Percentiles rank a stretch among this genome's conserved stretches.
These are phyloP conservation scores for Rhadinocentrus ornatus DNA, from an alignment of 2,797 vertebrate genomes.

Conservation along the genomic window DNA sequence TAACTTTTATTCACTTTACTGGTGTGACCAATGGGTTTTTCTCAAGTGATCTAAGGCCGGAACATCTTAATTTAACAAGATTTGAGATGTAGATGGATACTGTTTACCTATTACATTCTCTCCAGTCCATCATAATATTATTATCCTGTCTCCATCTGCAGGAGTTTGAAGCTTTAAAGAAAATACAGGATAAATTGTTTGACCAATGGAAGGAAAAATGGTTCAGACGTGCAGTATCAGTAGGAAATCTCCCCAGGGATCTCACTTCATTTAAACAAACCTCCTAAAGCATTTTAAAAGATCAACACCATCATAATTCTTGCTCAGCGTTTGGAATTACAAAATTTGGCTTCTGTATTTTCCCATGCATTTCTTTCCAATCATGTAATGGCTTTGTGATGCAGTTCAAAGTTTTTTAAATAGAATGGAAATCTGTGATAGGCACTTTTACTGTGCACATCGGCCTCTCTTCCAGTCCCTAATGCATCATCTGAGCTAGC, in stretches of 20 bases:
- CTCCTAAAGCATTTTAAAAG: constrained; percentile 53
- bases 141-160: constrained; percentile 33
- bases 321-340: constrained; percentile 39
- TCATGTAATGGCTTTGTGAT: constrained; percentile 60
- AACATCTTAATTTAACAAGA: constrained; percentile 28
- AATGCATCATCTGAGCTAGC: constrained; percentile 55
- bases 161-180: constrained; percentile 14
- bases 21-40: constrained; percentile 41
- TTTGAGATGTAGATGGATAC: constrained; percentile 32
- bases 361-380: constrained; percentile 66
- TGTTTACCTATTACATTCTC: constrained; percentile 22
- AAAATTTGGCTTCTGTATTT: constrained; percentile 57
- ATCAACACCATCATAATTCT: constrained; percentile 55
- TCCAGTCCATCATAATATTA: constrained; percentile 29
- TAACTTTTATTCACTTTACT: constrained; percentile 43
- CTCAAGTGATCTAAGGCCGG: constrained; percentile 12
- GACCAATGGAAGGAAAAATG: constrained; percentile 19
- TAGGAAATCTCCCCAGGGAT: constrained; percentile 22
- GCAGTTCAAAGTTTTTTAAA: constrained; percentile 56
- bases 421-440: constrained; percentile 50
- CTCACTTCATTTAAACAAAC: constrained; percentile 42
- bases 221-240: constrained; percentile 20
- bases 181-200: constrained; percentile 25
- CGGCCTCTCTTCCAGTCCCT: constrained; percentile 44
- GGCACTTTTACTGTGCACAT: constrained; percentile 54